Evolutionary conservation across 23 tunicate genomes (phyloP).

Genomic region (Aplidium turbinatum): DNA sequence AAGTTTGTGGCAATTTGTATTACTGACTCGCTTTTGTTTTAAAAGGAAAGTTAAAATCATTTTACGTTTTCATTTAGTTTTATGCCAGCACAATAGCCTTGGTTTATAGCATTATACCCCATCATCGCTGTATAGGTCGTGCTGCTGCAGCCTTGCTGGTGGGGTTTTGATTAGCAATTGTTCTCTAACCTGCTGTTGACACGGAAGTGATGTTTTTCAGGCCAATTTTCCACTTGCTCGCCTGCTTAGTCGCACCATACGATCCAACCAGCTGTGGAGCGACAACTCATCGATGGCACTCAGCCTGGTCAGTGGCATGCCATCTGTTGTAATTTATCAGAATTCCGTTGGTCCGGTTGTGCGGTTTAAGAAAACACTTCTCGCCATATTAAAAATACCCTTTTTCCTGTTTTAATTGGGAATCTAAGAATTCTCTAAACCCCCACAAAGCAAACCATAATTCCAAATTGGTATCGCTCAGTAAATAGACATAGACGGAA

Average conservation of each 20-base stretch:
- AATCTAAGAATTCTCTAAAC: too few relatives aligned
- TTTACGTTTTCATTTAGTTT: too few relatives aligned
- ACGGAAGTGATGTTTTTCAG: conserved; percentile 12
- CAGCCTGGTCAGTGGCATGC: conserved; percentile 26
- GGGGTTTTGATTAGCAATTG: background rate
- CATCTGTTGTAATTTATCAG: background rate
- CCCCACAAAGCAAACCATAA: too few relatives aligned
- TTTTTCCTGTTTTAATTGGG: too few relatives aligned
- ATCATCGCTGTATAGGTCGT: too few relatives aligned
- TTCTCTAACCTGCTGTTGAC: too few relatives aligned
- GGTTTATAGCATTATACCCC: background rate
- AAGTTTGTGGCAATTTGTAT: background rate
- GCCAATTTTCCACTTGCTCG: conserved; percentile 25
- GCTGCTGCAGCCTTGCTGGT: conserved; percentile 8
- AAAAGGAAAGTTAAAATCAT: too few relatives aligned
- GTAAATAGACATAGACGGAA: too few relatives aligned
- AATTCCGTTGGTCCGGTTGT: background rate
- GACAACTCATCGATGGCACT: conserved; percentile 46
- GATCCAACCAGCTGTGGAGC: conserved; percentile 33
- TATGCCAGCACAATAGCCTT: background rate
- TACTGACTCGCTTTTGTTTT: background rate
- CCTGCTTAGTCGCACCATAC: conserved; percentile 25
- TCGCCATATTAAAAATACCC: too few relatives aligned
- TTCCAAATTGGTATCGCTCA: too few relatives aligned
- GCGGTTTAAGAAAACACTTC: too few relatives aligned